Evolutionary conservation across 2,797 vertebrate species (phyloP), one percentile per base, ranked within the genome.

Genomic region (Apogon talboti): DNA sequence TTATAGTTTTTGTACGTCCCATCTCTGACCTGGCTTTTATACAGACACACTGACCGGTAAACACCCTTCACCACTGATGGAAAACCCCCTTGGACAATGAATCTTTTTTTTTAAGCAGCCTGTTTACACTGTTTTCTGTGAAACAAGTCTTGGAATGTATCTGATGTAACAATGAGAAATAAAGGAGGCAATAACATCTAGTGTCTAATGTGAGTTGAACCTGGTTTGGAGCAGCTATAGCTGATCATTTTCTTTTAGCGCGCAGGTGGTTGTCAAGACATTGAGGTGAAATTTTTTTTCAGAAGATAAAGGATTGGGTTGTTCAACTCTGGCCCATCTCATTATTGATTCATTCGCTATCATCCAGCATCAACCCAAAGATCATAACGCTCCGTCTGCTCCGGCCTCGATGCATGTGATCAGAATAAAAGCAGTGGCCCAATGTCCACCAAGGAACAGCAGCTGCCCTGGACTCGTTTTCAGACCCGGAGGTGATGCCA

Each of bases 161-260:
- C 78, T 88, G 81, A 83, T 85, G 76, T 76, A 83, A 87, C 66
- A 62, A 10, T 54, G 57, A 80, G 86, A 81, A 87, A 85, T 78
- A 59, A 49, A 67, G 41, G 66, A 58, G 50, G 38, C 12, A 66
- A 86, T 80, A 53, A 53, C 42, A 74, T 81, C 41, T 45, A 15
- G 51, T 63, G 54, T 74, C 52, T 58, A 43, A 66, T 56, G 69
- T 50, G 55, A 54, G 74, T 71, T 66, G 47, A 64, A 78, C 59
- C 71, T 73, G 60, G 45, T 74, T 64, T 57, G 52, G 53, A 66
- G 66, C 74, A 50, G 74, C 48, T 62, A 44, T 19, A 48, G 44
- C 16, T 28, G 55, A 78, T 75, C 0, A 11, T 54, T 73, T 64
- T 28, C 24, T 28, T 28, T 28, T 28, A 5, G 24, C 6, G 24